Evolutionary conservation across 2,113 vertebrate species (phyloP).

Genomic region (Tetrao urogallus): DNA sequence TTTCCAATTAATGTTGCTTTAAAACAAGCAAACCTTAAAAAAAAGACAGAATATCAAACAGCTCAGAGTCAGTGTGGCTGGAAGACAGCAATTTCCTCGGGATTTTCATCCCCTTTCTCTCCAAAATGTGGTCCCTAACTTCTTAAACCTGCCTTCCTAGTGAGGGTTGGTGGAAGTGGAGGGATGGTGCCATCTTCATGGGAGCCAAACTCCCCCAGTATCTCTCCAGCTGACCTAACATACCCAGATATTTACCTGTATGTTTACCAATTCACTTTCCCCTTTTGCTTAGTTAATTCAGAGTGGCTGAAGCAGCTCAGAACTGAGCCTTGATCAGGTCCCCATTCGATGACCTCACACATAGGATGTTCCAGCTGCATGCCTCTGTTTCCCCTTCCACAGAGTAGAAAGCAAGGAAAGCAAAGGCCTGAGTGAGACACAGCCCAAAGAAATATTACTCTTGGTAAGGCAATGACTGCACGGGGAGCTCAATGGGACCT

Average conservation of each 20-base stretch:
- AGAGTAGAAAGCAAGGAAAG: neutral
- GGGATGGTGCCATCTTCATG: neutral
- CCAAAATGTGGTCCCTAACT: constrained; percentile 36
- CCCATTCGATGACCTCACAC: neutral
- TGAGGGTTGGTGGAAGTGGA: neutral
- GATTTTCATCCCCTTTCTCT: constrained; percentile 40
- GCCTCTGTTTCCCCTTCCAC: neutral
- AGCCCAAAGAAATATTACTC: neutral
- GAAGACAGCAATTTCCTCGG: constrained; percentile 55
- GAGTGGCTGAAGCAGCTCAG: neutral
- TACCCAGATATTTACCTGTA: neutral
- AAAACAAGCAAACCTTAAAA: constrained; percentile 69
- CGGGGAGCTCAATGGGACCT: neutral
- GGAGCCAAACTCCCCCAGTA: neutral
- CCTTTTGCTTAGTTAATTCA: neutral
- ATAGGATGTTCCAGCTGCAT: rapidly evolving
- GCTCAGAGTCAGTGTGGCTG: constrained; percentile 35
- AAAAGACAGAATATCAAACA: constrained; percentile 48
- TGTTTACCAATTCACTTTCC: neutral
- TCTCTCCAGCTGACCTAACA: neutral
- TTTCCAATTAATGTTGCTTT: constrained; percentile 73
- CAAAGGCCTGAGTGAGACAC: neutral
- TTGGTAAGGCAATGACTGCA: neutral
- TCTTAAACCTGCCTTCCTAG: neutral
- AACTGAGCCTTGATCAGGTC: neutral